Conservation (phyloP, 2,888 invertebrate species). For the Drosophila paucipuncta region DNA sequence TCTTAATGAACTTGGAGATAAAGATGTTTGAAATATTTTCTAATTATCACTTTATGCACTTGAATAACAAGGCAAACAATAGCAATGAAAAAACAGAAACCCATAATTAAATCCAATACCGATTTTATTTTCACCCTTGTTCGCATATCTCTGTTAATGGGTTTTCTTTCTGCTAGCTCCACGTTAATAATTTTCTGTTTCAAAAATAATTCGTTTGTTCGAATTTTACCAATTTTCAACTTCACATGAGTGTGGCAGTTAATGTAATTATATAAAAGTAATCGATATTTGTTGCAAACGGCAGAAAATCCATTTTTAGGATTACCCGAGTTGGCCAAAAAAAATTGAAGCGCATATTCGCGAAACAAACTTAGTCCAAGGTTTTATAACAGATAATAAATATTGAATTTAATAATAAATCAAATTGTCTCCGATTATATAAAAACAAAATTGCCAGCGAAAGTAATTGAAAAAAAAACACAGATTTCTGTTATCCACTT, state of each 20-base stretch:
- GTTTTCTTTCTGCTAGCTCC: neutral
- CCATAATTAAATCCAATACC: neutral
- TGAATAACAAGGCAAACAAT: neutral
- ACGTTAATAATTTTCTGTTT: neutral
- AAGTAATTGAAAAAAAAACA: neutral
- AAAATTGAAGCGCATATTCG: neutral
- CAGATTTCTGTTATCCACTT: neutral
- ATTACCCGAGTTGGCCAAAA: neutral
- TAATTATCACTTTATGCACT: neutral
- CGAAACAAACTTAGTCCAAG: neutral
- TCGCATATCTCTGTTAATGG: fast-evolving
- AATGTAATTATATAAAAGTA: neutral
- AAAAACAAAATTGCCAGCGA: neutral
- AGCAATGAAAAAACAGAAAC: neutral
- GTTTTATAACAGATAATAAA: neutral
- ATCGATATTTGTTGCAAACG: neutral
- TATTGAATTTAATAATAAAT: neutral
- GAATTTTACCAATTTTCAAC: neutral
- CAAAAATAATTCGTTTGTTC: neutral
- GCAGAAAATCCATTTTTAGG: neutral
- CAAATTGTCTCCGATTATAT: neutral
- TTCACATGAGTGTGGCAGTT: neutral
- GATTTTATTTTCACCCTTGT: neutral
- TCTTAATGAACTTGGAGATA: neutral
- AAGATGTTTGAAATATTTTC: neutral